phyloP scores from a whole-genome alignment of 2,113 vertebrate species.

The Pterophyllum scalare region DNA sequence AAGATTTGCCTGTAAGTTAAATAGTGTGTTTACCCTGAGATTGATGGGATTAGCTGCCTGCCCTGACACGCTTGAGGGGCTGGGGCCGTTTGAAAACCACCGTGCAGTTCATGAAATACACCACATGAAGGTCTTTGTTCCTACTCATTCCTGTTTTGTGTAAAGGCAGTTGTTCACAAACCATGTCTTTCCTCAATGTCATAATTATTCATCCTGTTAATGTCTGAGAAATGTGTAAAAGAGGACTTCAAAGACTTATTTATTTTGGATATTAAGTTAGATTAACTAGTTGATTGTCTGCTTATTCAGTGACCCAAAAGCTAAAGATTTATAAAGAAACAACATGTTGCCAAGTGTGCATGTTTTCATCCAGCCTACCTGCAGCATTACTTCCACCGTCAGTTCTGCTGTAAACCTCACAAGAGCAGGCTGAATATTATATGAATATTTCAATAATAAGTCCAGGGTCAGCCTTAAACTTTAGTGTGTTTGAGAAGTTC shows the following conservation, averaged over 20 bases:
- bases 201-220: not conserved
- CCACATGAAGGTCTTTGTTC: slow-evolving; percentile 1
- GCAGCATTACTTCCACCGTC: not conserved
- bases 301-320: not conserved
- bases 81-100: not conserved
- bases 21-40: slow-evolving; percentile 47
- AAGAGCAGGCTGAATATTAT: not conserved
- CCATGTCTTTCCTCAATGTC: not conserved
- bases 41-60: slow-evolving; percentile 24
- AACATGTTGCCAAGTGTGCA: not conserved
- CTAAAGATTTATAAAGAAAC: slow-evolving; percentile 5
- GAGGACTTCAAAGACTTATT: slow-evolving; percentile 7
- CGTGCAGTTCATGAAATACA: not conserved
- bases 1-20: slow-evolving; percentile 30
- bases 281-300: not conserved
- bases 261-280: not conserved
- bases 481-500: not conserved
- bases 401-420: not conserved
- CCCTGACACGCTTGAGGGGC: slow-evolving; percentile 21
- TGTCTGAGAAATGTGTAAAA: not conserved
- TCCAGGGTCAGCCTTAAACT: not conserved
- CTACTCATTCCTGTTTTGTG: not conserved
- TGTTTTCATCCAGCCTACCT: not conserved
- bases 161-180: slow-evolving; percentile 22
- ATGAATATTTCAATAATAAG: not conserved